These are phyloP conservation scores for Ditula angustiorana DNA, from an alignment of 2,888 invertebrate species.

Conservation along the genomic window DNA sequence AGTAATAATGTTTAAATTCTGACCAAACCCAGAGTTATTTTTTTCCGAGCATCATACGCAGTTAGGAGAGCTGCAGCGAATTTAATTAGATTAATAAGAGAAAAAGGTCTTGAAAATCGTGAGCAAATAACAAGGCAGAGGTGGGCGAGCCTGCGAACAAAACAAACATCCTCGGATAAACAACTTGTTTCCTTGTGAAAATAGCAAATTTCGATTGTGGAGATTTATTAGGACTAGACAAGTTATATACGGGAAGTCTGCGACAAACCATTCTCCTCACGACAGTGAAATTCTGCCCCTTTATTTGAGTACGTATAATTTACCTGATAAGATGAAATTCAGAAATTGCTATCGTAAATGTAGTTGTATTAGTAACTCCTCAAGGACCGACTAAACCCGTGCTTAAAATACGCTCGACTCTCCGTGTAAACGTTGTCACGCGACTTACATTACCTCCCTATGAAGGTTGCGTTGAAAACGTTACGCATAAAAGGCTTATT, in stretches of 20 bases:
- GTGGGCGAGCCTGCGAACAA: background rate
- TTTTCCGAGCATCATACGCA: background rate
- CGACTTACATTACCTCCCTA: too few relatives aligned
- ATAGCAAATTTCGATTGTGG: slow-evolving; percentile 6
- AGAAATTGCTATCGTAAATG: too few relatives aligned
- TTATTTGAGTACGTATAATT: too few relatives aligned
- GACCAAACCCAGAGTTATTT: too few relatives aligned
- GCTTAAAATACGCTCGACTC: too few relatives aligned
- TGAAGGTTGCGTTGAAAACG: too few relatives aligned
- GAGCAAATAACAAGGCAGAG: background rate
- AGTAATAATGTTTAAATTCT: background rate
- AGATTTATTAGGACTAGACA: slow-evolving; percentile 10
- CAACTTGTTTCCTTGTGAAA: slow-evolving; percentile 1
- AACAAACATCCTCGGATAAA: slow-evolving; percentile 4
- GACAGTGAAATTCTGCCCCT: slow-evolving; percentile 8
- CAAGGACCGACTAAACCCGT: too few relatives aligned
- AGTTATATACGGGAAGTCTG: background rate
- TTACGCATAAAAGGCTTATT: too few relatives aligned
- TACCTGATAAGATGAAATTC: too few relatives aligned
- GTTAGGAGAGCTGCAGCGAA: background rate
- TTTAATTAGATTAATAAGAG: slow-evolving; percentile 1
- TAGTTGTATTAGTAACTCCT: too few relatives aligned
- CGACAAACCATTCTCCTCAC: background rate
- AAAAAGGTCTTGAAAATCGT: background rate
- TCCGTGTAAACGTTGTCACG: too few relatives aligned